Conservation (phyloP, 2,888 invertebrate genomes). For the Corbicula japonica region DNA sequence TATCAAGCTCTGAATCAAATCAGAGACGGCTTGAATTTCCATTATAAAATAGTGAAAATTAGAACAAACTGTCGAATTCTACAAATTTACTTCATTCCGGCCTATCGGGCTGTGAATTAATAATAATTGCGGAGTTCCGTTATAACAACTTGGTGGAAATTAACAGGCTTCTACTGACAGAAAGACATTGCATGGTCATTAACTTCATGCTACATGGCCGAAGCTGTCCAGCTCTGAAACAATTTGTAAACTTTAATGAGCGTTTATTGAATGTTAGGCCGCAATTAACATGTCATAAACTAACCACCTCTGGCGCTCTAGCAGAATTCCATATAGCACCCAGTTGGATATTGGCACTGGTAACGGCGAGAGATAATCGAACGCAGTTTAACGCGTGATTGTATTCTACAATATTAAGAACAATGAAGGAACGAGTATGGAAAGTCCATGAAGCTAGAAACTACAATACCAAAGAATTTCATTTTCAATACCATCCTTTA, state of each 20-base stretch:
- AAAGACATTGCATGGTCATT: constrained; percentile 33
- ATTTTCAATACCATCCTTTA: too few relatives aligned
- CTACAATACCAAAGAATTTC: too few relatives aligned
- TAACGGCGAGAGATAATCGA: too few relatives aligned
- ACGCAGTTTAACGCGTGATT: too few relatives aligned
- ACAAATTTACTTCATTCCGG: constrained; percentile 44
- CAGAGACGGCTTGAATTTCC: constrained; percentile 42
- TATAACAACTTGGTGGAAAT: constrained; percentile 35
- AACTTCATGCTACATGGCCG: constrained; percentile 45
- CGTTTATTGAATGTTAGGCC: constrained; percentile 62
- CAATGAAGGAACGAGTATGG: too few relatives aligned
- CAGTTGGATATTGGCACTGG: too few relatives aligned
- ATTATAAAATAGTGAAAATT: constrained; percentile 56
- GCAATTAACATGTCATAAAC: constrained; percentile 65
- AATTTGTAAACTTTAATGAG: constrained; percentile 65
- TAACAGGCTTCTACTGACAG: constrained; percentile 26
- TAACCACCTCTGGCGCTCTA: constrained; percentile 32
- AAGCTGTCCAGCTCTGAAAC: constrained; percentile 36
- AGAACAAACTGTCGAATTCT: constrained; percentile 44
- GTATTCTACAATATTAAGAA: too few relatives aligned
- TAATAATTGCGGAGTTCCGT: constrained; percentile 53
- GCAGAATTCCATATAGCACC: constrained; percentile 52
- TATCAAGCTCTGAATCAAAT: constrained; percentile 56
- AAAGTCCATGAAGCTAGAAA: too few relatives aligned
- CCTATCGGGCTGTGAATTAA: constrained; percentile 27